Conservation (phyloP, 2,797 vertebrate genomes). For the Sitta carolinensis region DNA sequence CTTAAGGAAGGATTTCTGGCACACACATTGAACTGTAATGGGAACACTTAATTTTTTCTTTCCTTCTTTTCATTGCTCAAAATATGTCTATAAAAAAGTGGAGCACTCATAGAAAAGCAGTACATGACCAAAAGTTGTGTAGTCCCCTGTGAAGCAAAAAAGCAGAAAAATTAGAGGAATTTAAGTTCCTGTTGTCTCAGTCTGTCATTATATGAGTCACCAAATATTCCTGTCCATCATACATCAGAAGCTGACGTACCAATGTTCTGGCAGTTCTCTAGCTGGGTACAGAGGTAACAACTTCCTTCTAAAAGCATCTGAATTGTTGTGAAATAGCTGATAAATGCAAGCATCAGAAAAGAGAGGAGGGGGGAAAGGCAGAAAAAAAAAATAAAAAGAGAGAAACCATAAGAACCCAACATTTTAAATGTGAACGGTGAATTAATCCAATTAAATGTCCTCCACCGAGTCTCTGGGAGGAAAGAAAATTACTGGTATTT, state of each 20-base stretch:
- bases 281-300: not conserved
- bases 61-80: not conserved
- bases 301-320: constrained; percentile 36
- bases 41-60: not conserved
- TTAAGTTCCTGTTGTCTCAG: constrained; percentile 6
- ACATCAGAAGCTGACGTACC: not conserved
- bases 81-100: not conserved
- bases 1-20: not conserved
- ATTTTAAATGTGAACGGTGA: not conserved
- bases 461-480: not conserved
- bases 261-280: not conserved
- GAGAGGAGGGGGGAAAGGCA: not conserved
- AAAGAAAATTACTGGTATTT: constrained; percentile 35
- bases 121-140: not conserved
- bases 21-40: not conserved
- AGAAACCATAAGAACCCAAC: not conserved
- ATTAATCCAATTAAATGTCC: constrained; percentile 43
- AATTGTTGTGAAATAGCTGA: constrained; percentile 30
- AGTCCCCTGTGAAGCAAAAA: not conserved
- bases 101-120: not conserved
- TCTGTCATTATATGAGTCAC: constrained; percentile 39
- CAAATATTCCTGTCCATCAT: constrained; percentile 14
- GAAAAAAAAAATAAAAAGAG: not conserved
- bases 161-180: not conserved
- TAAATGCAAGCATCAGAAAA: not conserved